Percentiles rank a stretch among this genome's conserved stretches.
Conservation (phyloP, 1,140 invertebrate species). For the Ooceraea biroi region DNA sequence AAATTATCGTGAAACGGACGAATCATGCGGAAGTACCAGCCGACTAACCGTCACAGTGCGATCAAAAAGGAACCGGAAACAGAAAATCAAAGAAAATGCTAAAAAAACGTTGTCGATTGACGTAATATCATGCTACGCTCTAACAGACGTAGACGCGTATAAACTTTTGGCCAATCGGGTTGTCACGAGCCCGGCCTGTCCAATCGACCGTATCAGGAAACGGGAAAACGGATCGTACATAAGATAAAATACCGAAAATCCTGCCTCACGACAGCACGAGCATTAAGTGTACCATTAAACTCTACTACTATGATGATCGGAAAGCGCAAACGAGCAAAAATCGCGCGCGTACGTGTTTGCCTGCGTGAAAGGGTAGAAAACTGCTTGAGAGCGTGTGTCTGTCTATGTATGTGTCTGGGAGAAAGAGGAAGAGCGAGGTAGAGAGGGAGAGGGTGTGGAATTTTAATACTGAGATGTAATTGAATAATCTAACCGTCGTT, state of each 20-base stretch:
- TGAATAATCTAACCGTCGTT: conserved; percentile 80
- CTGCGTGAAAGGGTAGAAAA: conserved; percentile 29
- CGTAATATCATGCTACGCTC: conserved; percentile 30
- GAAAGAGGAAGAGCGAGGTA: conserved; percentile 37
- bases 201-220: conserved; percentile 24
- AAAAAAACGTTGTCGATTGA: conserved; percentile 29
- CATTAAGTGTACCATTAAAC: conserved; percentile 57
- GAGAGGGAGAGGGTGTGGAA: conserved; percentile 45
- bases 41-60: conserved; percentile 21
- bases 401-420: conserved; percentile 19
- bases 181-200: conserved; percentile 10
- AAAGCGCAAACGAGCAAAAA: conserved; percentile 3
- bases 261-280: conserved; percentile 64
- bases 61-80: conserved; percentile 31
- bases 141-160: conserved; percentile 31
- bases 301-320: conserved; percentile 32
- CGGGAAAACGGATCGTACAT: background rate
- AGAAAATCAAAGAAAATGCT: conserved; percentile 33
- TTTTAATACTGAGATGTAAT: conserved; percentile 80
- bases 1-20: conserved; percentile 33
- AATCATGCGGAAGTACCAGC: background rate
- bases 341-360: conserved; percentile 40
- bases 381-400: background rate
- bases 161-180: conserved; percentile 39
- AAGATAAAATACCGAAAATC: conserved; percentile 58